Evolutionary conservation across 2,888 invertebrate genomes (phyloP).

Genomic region (Ochropleura leucogaster): DNA sequence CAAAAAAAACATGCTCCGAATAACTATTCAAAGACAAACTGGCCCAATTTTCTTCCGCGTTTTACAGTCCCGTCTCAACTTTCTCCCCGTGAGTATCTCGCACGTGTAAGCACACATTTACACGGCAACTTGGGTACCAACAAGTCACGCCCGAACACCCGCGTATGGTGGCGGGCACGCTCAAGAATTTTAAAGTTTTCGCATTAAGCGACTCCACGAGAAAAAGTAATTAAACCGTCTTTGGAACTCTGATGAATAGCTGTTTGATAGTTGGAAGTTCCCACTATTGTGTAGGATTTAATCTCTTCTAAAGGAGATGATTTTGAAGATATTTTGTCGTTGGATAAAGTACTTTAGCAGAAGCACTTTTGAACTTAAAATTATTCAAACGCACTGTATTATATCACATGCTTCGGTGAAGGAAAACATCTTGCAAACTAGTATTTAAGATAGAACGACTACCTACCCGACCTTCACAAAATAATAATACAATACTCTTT

Average conservation of each 20-base stretch:
- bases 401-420: too few relatives aligned
- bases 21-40: not conserved
- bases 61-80: conserved; percentile 34
- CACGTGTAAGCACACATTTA: conserved; percentile 78
- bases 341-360: not conserved
- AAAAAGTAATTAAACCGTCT: conserved; percentile 73
- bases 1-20: not conserved
- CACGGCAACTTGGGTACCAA: conserved; percentile 84
- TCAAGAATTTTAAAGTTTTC: conserved; percentile 84
- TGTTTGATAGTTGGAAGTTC: conserved; percentile 59
- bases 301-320: conserved; percentile 8
- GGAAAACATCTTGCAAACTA: too few relatives aligned
- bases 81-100: conserved; percentile 64
- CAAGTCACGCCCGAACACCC: conserved; percentile 77
- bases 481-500: too few relatives aligned
- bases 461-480: too few relatives aligned
- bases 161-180: conserved; percentile 65
- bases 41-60: not conserved
- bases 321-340: not conserved
- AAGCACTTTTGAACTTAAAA: too few relatives aligned
- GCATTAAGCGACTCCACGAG: conserved; percentile 76
- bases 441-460: too few relatives aligned
- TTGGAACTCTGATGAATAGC: conserved; percentile 56
- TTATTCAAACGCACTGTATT: too few relatives aligned
- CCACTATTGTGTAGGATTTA: conserved; percentile 14